phyloP scores from a whole-genome alignment of 2,113 vertebrate species.

The Psilopsiagon aymara region DNA sequence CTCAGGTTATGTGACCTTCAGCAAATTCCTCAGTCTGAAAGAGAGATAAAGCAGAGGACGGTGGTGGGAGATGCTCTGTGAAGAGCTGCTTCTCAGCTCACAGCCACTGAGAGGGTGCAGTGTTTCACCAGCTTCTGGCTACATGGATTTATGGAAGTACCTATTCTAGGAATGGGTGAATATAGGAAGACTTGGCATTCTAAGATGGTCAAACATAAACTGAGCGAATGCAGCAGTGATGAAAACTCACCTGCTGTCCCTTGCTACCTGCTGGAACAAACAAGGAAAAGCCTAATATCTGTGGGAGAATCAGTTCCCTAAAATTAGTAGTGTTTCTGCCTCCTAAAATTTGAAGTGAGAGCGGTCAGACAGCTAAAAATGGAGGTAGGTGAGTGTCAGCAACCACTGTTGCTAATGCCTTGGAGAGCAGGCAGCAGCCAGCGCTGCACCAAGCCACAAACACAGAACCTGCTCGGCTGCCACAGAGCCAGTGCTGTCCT shows the following conservation, averaged over 20 bases:
- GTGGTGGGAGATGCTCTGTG: neutral
- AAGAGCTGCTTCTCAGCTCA: neutral
- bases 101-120: neutral
- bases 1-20: conserved; percentile 9
- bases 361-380: neutral
- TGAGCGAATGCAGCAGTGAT: neutral
- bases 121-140: neutral
- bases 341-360: neutral
- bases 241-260: neutral
- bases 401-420: neutral
- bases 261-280: neutral
- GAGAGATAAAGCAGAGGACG: neutral
- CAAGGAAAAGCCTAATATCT: neutral
- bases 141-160: neutral
- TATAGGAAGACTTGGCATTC: neutral
- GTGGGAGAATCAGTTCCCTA: neutral
- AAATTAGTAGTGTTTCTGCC: neutral
- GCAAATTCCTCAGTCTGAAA: conserved; percentile 12
- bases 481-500: neutral
- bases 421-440: neutral
- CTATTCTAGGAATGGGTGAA: neutral
- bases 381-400: neutral
- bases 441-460: accelerated
- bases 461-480: neutral
- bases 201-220: neutral